These are phyloP conservation scores for Penaeus vannamei DNA, from an alignment of 1,140 invertebrate species.

Conservation along the genomic window DNA sequence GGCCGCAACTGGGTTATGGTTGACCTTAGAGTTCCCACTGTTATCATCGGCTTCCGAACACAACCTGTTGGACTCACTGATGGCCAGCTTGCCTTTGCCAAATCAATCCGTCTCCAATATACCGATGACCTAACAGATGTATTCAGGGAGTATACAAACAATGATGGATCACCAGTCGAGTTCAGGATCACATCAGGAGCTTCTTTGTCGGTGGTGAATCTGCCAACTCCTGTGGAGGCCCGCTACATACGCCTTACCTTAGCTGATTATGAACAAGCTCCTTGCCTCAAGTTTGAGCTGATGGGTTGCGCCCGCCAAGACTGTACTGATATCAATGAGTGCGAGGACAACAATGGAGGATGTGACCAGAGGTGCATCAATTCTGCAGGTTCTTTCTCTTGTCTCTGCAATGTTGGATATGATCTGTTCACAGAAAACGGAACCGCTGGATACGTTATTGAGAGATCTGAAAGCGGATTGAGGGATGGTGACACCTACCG, in stretches of 20 bases:
- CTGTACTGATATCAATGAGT: constrained; percentile 95
- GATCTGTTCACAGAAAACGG: constrained; percentile 92
- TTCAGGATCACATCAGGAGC: constrained; percentile 90
- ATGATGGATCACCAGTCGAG: constrained; percentile 92
- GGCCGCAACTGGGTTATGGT: constrained; percentile 91
- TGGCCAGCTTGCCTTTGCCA: constrained; percentile 87
- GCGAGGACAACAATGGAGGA: constrained; percentile 88
- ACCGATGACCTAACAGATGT: constrained; percentile 90
- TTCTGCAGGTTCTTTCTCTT: constrained; percentile 87
- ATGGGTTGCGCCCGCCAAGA: constrained; percentile 94
- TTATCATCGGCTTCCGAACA: constrained; percentile 90
- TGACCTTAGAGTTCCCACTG: constrained; percentile 90
- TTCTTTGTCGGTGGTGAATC: constrained; percentile 85
- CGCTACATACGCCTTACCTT: constrained; percentile 90
- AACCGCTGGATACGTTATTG: constrained; percentile 90
- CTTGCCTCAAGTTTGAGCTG: constrained; percentile 91
- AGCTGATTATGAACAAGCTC: constrained; percentile 88
- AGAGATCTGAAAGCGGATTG: constrained; percentile 86
- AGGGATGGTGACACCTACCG: constrained; percentile 90
- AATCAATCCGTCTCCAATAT: constrained; percentile 88
- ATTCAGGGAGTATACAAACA: constrained; percentile 92
- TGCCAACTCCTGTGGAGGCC: constrained; percentile 93
- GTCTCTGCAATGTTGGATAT: constrained; percentile 92
- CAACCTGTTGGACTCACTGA: constrained; percentile 86
- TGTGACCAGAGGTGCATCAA: constrained; percentile 96